Conservation (phyloP, 1,140 invertebrate species). For the Monomorium pharaonis region DNA sequence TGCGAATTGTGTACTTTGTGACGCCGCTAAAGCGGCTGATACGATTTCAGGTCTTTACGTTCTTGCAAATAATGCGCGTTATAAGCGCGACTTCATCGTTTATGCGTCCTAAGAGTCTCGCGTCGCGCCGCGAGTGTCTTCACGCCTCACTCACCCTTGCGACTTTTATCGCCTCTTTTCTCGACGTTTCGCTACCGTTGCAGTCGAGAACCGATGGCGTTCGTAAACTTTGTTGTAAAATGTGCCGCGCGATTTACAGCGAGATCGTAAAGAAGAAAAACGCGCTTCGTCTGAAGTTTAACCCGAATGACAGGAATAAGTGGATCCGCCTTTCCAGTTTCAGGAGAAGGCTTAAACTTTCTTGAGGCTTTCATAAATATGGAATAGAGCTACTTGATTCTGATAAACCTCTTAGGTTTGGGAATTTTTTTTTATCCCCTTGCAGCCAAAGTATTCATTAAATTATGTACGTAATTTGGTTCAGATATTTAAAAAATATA, state of each 20-base stretch:
- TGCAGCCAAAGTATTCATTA: not conserved
- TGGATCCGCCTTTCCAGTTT: not conserved
- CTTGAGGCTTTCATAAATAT: slow-evolving; percentile 3
- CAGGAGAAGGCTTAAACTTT: not conserved
- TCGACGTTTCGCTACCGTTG: not conserved
- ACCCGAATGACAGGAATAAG: not conserved
- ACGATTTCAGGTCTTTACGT: slow-evolving; percentile 1
- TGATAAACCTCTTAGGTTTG: not conserved
- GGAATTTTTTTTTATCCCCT: not conserved
- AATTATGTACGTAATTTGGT: not conserved
- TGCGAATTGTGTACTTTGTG: not conserved
- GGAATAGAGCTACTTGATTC: not conserved
- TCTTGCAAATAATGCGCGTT: slow-evolving; percentile 22
- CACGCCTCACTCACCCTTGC: not conserved
- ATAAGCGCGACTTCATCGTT: slow-evolving; percentile 9
- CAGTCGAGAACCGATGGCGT: not conserved
- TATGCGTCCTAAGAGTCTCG: not conserved
- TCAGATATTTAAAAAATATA: not conserved
- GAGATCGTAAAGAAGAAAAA: slow-evolving; percentile 32
- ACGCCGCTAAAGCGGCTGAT: not conserved
- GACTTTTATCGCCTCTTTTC: slow-evolving; percentile 29
- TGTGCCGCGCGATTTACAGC: not conserved
- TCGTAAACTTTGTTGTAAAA: slow-evolving; percentile 29
- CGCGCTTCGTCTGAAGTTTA: not conserved
- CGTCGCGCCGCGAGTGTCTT: not conserved